phyloP scores from a whole-genome alignment of 2,797 vertebrate species.

The Enteromius viviparus region DNA sequence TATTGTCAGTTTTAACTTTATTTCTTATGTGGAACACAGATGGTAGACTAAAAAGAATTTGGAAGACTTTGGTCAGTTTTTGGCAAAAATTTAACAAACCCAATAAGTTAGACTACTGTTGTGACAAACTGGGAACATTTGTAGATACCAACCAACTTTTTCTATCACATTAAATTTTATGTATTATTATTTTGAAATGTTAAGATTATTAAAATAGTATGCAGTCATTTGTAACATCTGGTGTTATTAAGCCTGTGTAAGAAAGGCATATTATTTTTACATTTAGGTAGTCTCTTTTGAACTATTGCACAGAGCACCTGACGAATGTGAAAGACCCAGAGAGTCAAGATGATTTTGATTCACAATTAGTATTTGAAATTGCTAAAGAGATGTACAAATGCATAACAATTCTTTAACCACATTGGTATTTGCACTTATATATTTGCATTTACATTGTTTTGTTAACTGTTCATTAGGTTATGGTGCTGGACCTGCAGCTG shows the following conservation, averaged over 20 bases:
- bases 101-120: background rate
- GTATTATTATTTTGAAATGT: background rate
- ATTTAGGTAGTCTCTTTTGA: background rate
- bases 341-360: background rate
- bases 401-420: background rate
- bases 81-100: background rate
- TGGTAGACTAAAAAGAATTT: background rate
- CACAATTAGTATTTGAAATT: background rate
- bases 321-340: background rate
- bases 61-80: background rate
- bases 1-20: background rate
- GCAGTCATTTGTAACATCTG: background rate
- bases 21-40: background rate
- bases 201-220: background rate
- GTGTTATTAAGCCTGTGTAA: background rate
- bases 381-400: background rate
- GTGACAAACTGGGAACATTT: background rate
- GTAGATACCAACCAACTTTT: background rate
- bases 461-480: slow-evolving; percentile 27
- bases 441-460: background rate
- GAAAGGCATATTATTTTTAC: background rate
- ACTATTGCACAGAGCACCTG: background rate
- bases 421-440: background rate
- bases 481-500: slow-evolving; percentile 11
- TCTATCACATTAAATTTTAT: background rate